Conservation (phyloP, 2,113 vertebrate genomes). For the Lophochroa leadbeateri region DNA sequence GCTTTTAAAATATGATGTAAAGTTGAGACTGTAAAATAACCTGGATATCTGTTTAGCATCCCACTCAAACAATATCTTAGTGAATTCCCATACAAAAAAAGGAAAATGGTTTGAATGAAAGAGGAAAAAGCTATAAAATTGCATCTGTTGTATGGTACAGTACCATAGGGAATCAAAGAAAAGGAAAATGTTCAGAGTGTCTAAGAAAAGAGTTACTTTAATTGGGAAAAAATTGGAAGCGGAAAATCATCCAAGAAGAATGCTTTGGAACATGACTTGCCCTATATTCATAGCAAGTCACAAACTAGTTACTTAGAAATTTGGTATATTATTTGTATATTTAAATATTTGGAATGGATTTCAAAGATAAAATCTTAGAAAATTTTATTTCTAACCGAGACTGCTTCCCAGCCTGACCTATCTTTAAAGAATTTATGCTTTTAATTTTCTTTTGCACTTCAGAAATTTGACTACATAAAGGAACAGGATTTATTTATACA, state of each 20-base stretch:
- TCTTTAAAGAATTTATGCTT: background rate
- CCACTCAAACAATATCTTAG: background rate
- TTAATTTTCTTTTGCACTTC: background rate
- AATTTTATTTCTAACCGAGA: background rate
- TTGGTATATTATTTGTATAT: background rate
- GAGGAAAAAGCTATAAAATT: background rate
- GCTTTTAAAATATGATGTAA: background rate
- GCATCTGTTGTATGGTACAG: background rate
- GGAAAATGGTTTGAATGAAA: background rate
- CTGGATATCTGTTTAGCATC: background rate
- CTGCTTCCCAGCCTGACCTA: background rate
- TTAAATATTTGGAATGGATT: background rate
- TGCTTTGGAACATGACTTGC: background rate
- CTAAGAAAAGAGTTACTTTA: conserved; percentile 2
- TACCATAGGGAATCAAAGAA: background rate
- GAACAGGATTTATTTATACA: background rate
- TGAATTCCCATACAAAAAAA: background rate
- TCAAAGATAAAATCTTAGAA: background rate
- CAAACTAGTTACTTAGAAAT: background rate
- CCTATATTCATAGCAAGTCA: background rate
- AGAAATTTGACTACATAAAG: background rate
- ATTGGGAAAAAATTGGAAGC: background rate
- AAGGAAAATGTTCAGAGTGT: background rate
- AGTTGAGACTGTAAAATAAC: background rate
- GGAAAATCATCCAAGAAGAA: background rate